Evolutionary conservation across 2,797 vertebrate species (phyloP).

Genomic region (Sebastes itinus): DNA sequence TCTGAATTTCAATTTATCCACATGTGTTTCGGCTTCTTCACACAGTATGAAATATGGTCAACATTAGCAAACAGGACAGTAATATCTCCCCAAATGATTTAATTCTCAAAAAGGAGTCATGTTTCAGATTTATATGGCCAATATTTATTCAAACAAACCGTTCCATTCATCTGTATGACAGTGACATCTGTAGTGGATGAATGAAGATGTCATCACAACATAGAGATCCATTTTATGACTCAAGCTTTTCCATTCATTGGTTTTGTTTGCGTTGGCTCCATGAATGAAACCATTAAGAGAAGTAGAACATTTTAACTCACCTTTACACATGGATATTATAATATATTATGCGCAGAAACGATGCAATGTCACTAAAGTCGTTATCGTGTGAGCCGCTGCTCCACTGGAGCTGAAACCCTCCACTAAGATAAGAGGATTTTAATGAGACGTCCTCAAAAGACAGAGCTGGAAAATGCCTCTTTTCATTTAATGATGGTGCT

Average conservation of each 20-base stretch:
- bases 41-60: neutral
- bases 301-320: conserved; percentile 28
- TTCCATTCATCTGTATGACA: neutral
- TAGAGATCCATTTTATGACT: neutral
- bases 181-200: neutral
- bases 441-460: conserved; percentile 66
- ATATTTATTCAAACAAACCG: neutral
- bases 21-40: neutral
- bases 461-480: conserved; percentile 37
- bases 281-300: neutral
- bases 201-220: neutral
- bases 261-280: neutral
- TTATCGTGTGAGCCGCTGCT: conserved; percentile 56
- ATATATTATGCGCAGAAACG: conserved; percentile 32
- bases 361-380: conserved; percentile 54
- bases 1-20: neutral
- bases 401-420: conserved; percentile 53
- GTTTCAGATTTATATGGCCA: neutral
- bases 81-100: neutral
- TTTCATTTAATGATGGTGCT: conserved; percentile 57
- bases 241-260: neutral
- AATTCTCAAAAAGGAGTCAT: neutral
- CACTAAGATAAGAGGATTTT: conserved; percentile 70
- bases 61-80: neutral
- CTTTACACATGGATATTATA: conserved; percentile 45